phyloP scores from a whole-genome alignment of 2,797 vertebrate genomes.

The Anas georgica region DNA sequence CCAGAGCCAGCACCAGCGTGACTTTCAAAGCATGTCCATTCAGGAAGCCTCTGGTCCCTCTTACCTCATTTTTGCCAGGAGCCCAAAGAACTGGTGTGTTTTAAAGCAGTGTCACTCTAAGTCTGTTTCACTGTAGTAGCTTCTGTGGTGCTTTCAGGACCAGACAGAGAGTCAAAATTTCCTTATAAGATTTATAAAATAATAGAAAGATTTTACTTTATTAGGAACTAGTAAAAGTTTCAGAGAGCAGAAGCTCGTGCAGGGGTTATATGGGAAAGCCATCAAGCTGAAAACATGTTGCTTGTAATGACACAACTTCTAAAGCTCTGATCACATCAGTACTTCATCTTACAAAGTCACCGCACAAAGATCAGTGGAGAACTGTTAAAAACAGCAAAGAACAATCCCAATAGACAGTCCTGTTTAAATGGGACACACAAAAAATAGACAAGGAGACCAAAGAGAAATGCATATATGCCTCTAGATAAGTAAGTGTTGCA shows the following conservation, averaged over 20 bases:
- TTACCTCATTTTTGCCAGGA: not conserved
- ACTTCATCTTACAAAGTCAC: not conserved
- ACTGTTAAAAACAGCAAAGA: not conserved
- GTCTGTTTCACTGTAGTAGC: not conserved
- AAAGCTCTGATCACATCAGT: not conserved
- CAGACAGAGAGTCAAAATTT: not conserved
- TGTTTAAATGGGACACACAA: not conserved
- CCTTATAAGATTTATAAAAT: not conserved
- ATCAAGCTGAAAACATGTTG: not conserved
- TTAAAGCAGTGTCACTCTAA: not conserved
- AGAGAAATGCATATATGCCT: not conserved
- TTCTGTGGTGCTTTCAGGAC: not conserved
- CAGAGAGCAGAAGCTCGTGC: not conserved
- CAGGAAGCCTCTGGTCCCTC: not conserved
- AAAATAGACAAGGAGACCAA: not conserved
- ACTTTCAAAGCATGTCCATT: not conserved
- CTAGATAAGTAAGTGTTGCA: not conserved
- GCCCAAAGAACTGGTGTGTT: not conserved
- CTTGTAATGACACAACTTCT: not conserved
- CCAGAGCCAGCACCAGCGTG: not conserved
- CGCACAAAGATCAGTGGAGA: not conserved
- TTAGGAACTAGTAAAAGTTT: not conserved
- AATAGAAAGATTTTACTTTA: not conserved
- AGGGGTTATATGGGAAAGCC: not conserved
- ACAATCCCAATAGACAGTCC: not conserved